A percentile compares a stretch with the other conserved stretches of the same genome.
These are phyloP conservation scores for Anas capensis DNA, from an alignment of 2,797 vertebrate genomes.

Conservation along the genomic window DNA sequence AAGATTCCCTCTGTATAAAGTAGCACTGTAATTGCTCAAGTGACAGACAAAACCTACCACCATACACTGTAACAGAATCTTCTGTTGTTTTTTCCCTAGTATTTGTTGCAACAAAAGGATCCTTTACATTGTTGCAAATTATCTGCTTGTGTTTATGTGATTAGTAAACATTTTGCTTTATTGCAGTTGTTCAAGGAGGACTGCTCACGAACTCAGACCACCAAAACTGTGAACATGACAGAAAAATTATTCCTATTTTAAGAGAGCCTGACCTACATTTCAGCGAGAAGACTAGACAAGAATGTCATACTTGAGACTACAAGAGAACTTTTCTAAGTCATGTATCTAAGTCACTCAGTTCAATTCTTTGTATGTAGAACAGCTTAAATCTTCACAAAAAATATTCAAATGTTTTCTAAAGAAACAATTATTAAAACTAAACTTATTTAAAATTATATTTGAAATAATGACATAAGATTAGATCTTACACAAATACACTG, in stretches of 20 bases:
- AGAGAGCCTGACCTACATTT: neutral
- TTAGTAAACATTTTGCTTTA: neutral
- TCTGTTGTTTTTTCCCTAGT: neutral
- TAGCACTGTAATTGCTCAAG: neutral
- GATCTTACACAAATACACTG: neutral
- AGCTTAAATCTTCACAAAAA: neutral
- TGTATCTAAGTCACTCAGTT: fast-evolving
- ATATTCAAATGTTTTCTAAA: neutral
- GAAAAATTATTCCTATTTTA: neutral
- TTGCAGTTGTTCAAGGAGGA: neutral
- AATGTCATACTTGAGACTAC: neutral
- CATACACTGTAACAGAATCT: neutral
- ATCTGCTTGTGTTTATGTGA: neutral
- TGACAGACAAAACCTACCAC: neutral
- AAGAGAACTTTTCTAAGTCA: neutral
- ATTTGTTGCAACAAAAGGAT: neutral
- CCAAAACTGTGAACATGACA: neutral
- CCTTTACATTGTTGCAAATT: neutral
- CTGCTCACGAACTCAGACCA: neutral
- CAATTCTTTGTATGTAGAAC: neutral
- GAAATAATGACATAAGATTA: neutral
- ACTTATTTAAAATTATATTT: neutral
- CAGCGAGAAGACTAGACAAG: neutral
- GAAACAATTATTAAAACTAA: neutral
- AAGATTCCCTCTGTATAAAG: neutral